Conservation (phyloP, 2,113 vertebrate genomes). For the Myxocyprinus asiaticus region DNA sequence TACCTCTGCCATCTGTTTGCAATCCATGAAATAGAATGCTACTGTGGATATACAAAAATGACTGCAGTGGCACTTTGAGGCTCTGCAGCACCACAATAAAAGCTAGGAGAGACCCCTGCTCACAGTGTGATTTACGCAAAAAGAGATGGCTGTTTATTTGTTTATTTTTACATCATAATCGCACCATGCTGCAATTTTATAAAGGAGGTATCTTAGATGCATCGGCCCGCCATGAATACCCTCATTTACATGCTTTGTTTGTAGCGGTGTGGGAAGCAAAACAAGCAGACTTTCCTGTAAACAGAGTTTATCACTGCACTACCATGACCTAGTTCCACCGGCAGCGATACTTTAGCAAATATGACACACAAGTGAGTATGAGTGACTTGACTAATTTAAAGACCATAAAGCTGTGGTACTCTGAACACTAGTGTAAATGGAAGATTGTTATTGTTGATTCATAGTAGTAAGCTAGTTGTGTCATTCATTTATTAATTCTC, state of each 20-base stretch:
- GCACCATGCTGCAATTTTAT: slow-evolving; percentile 8
- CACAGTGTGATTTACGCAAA: slow-evolving; percentile 27
- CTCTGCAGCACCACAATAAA: slow-evolving; percentile 25
- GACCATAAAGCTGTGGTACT: slow-evolving; percentile 14
- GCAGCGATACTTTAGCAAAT: not conserved
- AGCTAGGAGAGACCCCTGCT: slow-evolving; percentile 25
- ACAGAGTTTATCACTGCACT: slow-evolving; percentile 29
- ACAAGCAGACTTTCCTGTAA: slow-evolving; percentile 29
- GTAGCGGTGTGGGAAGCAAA: slow-evolving; percentile 21
- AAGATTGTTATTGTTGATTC: not conserved
- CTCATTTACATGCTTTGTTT: slow-evolving; percentile 40
- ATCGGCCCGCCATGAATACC: slow-evolving; percentile 7
- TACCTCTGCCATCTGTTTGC: slow-evolving; percentile 36
- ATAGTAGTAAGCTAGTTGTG: too few relatives aligned
- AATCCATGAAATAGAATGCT: slow-evolving; percentile 42
- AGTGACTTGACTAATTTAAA: slow-evolving; percentile 19
- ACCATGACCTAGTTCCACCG: slow-evolving; percentile 54
- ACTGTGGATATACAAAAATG: slow-evolving; percentile 35
- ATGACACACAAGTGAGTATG: slow-evolving; percentile 37
- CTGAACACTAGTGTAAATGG: not conserved
- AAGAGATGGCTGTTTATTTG: slow-evolving; percentile 43
- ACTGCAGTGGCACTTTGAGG: slow-evolving; percentile 37
- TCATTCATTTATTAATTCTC: too few relatives aligned
- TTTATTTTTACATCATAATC: slow-evolving; percentile 50
- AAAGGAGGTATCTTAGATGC: slow-evolving; percentile 18